Evolutionary conservation across 1,140 invertebrate species (phyloP).

Genomic region (Bombus pyrosoma): DNA sequence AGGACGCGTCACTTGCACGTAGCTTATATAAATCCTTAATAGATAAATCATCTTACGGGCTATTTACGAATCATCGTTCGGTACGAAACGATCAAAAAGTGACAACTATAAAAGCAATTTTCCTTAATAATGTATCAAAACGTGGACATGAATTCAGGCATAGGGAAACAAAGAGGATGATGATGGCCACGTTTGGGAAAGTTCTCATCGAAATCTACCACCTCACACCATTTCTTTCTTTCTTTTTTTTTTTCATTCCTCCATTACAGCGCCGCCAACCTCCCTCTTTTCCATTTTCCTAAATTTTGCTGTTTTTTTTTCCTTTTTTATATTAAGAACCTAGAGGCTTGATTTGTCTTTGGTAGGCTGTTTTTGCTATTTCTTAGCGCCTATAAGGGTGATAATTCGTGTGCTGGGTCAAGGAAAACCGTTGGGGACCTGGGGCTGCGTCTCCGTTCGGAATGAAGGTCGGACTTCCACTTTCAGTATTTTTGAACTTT

Average conservation of each 20-base stretch:
- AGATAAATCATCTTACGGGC: slow-evolving; percentile 52
- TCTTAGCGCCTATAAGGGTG: slow-evolving; percentile 79
- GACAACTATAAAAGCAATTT: slow-evolving; percentile 60
- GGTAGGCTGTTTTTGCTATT: slow-evolving; percentile 43
- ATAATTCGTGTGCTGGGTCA: slow-evolving; percentile 77
- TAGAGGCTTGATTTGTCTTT: slow-evolving; percentile 36
- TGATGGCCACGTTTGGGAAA: not conserved
- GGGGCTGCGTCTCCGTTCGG: slow-evolving; percentile 77
- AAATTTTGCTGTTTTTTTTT: slow-evolving; percentile 22
- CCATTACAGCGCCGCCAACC: not conserved
- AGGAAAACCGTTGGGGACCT: slow-evolving; percentile 79
- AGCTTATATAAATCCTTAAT: slow-evolving; percentile 63
- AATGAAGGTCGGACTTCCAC: slow-evolving; percentile 74
- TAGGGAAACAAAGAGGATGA: slow-evolving; percentile 29
- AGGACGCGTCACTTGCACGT: slow-evolving; percentile 56
- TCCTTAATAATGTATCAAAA: slow-evolving; percentile 54
- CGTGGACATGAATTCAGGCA: slow-evolving; percentile 10
- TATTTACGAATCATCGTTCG: slow-evolving; percentile 35
- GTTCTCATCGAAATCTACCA: not conserved
- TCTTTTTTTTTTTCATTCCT: slow-evolving; percentile 7
- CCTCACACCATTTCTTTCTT: too few relatives aligned
- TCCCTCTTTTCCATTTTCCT: slow-evolving; percentile 13
- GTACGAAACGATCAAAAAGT: slow-evolving; percentile 27
- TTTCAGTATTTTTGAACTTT: slow-evolving; percentile 77
- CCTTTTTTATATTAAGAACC: slow-evolving; percentile 26